These are phyloP conservation scores for Willisornis vidua DNA, from an alignment of 2,113 vertebrate genomes.

Conservation along the genomic window DNA sequence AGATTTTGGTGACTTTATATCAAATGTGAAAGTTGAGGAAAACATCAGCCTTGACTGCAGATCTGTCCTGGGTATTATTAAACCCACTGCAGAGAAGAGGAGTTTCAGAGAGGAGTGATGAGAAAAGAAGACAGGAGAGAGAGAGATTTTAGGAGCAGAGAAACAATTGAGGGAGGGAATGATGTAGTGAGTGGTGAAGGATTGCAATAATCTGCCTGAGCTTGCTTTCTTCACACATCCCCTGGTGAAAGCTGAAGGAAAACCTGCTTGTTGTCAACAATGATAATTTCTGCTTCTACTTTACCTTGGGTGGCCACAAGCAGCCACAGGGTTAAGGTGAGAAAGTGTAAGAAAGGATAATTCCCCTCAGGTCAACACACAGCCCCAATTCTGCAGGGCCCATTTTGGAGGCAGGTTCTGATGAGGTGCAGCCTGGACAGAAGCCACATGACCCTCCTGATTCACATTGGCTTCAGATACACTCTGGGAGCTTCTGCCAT, in stretches of 20 bases:
- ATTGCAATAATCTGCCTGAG: not conserved
- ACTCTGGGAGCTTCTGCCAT: not conserved
- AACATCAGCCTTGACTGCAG: not conserved
- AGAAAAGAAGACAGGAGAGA: not conserved
- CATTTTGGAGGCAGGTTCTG: not conserved
- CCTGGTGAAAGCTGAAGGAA: not conserved
- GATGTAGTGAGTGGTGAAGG: not conserved
- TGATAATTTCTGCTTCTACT: not conserved
- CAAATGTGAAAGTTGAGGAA: not conserved
- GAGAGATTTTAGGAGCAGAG: not conserved
- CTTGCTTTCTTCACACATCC: not conserved
- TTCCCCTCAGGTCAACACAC: accelerated
- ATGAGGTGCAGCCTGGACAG: not conserved
- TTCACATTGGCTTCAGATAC: not conserved
- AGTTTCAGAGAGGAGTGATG: not conserved
- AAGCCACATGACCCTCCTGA: not conserved
- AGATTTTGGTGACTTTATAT: not conserved
- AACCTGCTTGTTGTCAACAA: not conserved
- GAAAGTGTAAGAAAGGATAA: not conserved
- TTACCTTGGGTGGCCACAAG: not conserved
- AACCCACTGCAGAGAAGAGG: not conserved
- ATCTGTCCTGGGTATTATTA: not conserved
- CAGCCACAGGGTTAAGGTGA: not conserved
- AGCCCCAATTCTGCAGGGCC: not conserved
- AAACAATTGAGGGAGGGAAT: not conserved